A percentile compares a stretch with the other conserved stretches of the same genome.
Evolutionary conservation across 2,888 invertebrate genomes (phyloP).

Genomic region (Conus canariensis): DNA sequence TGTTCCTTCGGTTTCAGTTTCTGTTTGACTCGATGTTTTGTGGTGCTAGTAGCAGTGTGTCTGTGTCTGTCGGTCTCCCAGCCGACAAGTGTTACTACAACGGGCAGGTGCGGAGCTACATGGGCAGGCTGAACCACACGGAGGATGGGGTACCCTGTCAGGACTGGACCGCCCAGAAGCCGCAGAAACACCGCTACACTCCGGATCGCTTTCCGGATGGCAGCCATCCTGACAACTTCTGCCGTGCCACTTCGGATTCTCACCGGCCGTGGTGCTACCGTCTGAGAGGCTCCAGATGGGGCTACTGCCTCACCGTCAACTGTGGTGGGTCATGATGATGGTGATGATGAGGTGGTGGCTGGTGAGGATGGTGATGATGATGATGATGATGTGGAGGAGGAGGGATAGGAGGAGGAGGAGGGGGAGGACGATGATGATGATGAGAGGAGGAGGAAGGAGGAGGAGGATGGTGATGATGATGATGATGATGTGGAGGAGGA

Average conservation of each 20-base stretch:
- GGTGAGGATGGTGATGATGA: too few species aligned
- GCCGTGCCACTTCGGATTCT: constrained; percentile 68
- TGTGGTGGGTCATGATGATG: constrained; percentile 63
- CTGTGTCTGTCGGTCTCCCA: constrained; percentile 46
- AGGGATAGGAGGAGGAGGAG: too few species aligned
- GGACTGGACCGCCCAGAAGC: constrained; percentile 64
- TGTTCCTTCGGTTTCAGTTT: too few species aligned
- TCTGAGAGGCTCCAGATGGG: constrained; percentile 64
- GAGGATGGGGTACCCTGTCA: constrained; percentile 64
- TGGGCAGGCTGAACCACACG: constrained; percentile 66
- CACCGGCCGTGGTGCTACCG: constrained; percentile 71
- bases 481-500: too few species aligned
- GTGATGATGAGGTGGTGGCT: too few species aligned
- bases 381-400: too few species aligned
- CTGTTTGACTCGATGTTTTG: too few species aligned
- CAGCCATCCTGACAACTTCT: constrained; percentile 65
- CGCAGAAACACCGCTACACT: constrained; percentile 67
- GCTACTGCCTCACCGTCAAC: constrained; percentile 68
- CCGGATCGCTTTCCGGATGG: constrained; percentile 64
- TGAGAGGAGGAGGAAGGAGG: too few species aligned
- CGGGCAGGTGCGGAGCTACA: constrained; percentile 66
- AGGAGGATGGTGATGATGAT: too few species aligned
- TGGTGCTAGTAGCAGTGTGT: too few species aligned
- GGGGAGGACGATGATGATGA: not conserved
- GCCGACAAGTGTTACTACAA: constrained; percentile 72